Base-by-base conservation (phyloP, 2,888 invertebrate species). In the Amphipoea oculea region DNA sequence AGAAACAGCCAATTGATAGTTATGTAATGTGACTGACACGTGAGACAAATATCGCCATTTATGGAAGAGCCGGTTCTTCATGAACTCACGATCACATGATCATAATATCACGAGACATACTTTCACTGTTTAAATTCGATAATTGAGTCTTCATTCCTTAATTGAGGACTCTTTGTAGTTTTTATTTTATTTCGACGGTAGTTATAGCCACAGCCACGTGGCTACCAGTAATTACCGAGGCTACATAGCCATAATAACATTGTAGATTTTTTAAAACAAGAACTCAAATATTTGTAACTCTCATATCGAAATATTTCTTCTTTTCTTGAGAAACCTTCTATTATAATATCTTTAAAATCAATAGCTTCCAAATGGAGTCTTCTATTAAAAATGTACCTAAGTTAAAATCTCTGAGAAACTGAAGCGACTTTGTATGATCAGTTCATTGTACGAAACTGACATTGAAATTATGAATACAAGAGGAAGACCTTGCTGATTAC, bases 361-460 rank as follows among this genome's bases (percentile, higher is more conserved):
- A 63, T 6, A 62, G 36, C 36, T 78, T 78, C 63, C 4, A 54
- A 54, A 54, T n/a, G 23, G 12, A 45, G 2, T 5, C n/a, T 12
- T 36, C 3, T 14, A 20, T 42, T 23, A 42, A 6, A 51, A 29
- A 40, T 51, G 1, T 29, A 29, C 29, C 29, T 23, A 36, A 4
- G 48, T 36, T 69, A 14, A 36, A 60, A 23, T 36, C 23, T 36
- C 23, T 36, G 20, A 14, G 12, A 36, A 70, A 36, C 36, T 71
- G 17, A n/a, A 40, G 63, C 63, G 0, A 11, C 11, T 23, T 63
- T n/a, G 40, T n/a, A 65, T 71, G 63, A 69, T 71, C 63, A 85
- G 83, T 83, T 86, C 82, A 82, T 73, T 82, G 82, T 73, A 76
- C 86, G 69, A 68, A 69, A 77, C 6, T 86, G 86, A 71, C 73